Evolutionary conservation across 2,797 vertebrate genomes (phyloP).

Genomic region (Microctenopoma lineatum): DNA sequence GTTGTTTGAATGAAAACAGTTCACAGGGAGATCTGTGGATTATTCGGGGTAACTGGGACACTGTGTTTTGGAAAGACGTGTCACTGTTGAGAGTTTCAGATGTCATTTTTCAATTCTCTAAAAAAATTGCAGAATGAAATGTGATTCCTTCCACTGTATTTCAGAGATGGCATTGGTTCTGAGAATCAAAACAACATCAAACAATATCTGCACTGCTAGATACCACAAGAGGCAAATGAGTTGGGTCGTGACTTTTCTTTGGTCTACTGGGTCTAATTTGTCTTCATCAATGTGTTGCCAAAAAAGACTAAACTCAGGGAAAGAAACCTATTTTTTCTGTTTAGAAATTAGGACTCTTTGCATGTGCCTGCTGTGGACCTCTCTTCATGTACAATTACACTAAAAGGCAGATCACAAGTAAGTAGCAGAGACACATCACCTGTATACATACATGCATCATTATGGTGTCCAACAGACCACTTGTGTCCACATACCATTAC

Average conservation of each 20-base stretch:
- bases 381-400: no score
- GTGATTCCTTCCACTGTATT: conserved; percentile 17
- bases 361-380: no score
- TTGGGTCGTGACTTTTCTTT: not conserved
- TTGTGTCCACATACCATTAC: no score
- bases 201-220: not conserved
- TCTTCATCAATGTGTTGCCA: not conserved
- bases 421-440: no score
- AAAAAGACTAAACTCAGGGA: not conserved
- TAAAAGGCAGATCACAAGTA: no score
- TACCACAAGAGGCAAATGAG: not conserved
- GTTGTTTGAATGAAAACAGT: conserved; percentile 13
- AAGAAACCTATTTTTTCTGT: conserved; percentile 3
- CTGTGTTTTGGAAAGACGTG: conserved; percentile 13
- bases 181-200: conserved; percentile 23
- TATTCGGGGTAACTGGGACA: conserved; percentile 18
- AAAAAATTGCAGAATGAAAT: conserved; percentile 17
- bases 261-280: not conserved
- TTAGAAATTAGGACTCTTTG: no score
- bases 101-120: conserved; percentile 31
- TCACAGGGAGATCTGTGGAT: conserved; percentile 35
- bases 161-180: not conserved
- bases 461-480: no score
- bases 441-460: no score
- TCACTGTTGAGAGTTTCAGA: conserved; percentile 22